Conservation (phyloP, 1,140 invertebrate species). For the Babylonia areolata region DNA sequence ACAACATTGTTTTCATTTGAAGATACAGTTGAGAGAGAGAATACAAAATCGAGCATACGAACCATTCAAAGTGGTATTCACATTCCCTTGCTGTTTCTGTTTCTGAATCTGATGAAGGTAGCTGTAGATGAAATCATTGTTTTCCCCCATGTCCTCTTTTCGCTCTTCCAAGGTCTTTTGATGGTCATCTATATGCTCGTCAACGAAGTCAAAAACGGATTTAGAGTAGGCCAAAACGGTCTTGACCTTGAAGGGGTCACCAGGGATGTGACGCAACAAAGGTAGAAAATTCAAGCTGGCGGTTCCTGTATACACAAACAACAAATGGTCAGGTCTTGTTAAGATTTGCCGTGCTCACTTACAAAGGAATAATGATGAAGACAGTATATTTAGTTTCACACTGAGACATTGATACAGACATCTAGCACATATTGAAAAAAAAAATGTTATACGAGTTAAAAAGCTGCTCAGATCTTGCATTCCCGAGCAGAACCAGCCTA, state of each 20-base stretch:
- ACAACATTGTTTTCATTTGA: no score
- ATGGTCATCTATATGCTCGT: slow-evolving; percentile 48
- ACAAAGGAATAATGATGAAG: no score
- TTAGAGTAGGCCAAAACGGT: slow-evolving; percentile 17
- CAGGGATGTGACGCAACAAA: slow-evolving; percentile 42
- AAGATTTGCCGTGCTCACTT: no score
- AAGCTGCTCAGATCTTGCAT: no score
- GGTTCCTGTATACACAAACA: no score
- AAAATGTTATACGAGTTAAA: no score
- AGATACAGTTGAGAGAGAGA: neutral
- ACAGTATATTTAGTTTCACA: no score
- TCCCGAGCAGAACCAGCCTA: no score
- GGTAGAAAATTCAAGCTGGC: slow-evolving; percentile 42
- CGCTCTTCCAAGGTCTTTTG: slow-evolving; percentile 45
- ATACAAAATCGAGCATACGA: no score
- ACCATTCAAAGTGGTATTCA: neutral
- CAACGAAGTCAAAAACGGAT: slow-evolving; percentile 37
- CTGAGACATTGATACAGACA: no score
- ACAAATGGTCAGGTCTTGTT: no score
- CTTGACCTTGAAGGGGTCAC: slow-evolving; percentile 22
- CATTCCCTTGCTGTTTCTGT: neutral
- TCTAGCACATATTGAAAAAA: no score
- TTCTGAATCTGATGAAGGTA: slow-evolving; percentile 50
- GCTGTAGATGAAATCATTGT: slow-evolving; percentile 59
- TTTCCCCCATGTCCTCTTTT: slow-evolving; percentile 39